A percentile compares a stretch with the other conserved stretches of the same genome.
Conservation (phyloP, 2,888 invertebrate genomes). For the Athalia cordata region DNA sequence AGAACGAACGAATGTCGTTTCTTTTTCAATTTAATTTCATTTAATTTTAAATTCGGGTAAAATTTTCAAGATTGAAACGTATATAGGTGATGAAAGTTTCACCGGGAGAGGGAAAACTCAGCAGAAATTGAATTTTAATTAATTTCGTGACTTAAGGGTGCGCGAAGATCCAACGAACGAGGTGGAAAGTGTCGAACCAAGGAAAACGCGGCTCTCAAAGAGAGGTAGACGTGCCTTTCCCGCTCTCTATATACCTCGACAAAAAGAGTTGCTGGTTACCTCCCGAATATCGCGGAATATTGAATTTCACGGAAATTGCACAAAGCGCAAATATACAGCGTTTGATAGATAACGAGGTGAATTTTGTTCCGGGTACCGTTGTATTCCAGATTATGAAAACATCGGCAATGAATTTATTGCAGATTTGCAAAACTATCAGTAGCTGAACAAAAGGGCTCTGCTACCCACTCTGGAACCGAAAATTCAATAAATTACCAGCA, state of each 20-base stretch:
- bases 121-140: conserved; percentile 37
- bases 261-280: conserved; percentile 25
- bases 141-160: conserved; percentile 36
- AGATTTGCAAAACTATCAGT: no score
- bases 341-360: conserved; percentile 20
- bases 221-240: not conserved
- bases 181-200: conserved; percentile 34
- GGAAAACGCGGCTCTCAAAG: conserved; percentile 24
- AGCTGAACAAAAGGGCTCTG: no score
- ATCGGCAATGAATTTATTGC: no score
- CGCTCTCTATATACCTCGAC: not conserved
- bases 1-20: not conserved
- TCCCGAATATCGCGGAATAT: conserved; percentile 21
- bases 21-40: not conserved
- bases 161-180: conserved; percentile 24
- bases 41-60: not conserved
- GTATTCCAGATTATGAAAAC: not conserved
- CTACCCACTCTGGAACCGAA: no score
- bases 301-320: conserved; percentile 28
- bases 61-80: not conserved
- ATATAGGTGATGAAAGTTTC: not conserved
- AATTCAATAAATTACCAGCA: no score
- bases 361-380: not conserved
- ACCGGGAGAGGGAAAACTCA: conserved; percentile 11
- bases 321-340: conserved; percentile 19